Evolutionary conservation across 2,797 vertebrate genomes (phyloP).

Genomic region (Enteromius treurensis): DNA sequence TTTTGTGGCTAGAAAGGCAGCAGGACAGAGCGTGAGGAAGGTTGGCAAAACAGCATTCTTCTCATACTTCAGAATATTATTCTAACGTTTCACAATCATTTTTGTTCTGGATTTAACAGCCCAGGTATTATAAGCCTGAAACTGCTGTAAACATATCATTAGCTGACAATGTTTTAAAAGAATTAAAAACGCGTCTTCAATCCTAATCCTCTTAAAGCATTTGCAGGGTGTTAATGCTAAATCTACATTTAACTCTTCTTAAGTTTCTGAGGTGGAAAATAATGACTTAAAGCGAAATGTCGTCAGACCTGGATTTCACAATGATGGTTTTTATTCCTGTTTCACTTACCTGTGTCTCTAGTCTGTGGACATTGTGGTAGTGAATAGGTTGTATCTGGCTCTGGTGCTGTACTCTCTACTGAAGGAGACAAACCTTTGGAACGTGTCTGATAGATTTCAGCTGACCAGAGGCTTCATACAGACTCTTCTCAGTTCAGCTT

Average conservation of each 20-base stretch:
- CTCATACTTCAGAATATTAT: neutral
- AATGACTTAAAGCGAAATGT: neutral
- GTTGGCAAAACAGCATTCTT: slow-evolving; percentile 68
- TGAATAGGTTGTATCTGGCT: slow-evolving; percentile 85
- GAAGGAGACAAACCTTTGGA: slow-evolving; percentile 90
- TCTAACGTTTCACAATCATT: neutral
- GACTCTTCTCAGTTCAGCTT: slow-evolving; percentile 85
- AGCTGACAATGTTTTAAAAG: neutral
- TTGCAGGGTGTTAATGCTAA: slow-evolving; percentile 15
- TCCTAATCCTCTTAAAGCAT: slow-evolving; percentile 21
- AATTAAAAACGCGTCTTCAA: neutral
- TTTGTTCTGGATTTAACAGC: neutral
- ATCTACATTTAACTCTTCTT: neutral
- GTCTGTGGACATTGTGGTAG: slow-evolving; percentile 76
- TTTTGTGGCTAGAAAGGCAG: slow-evolving; percentile 87
- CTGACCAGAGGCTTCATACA: slow-evolving; percentile 90
- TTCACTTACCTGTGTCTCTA: slow-evolving; percentile 65
- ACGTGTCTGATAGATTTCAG: slow-evolving; percentile 85
- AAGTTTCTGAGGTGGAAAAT: neutral
- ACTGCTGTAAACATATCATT: neutral
- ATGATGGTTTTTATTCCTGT: neutral
- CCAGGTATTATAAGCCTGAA: neutral
- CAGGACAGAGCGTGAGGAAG: slow-evolving; percentile 90
- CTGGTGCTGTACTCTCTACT: slow-evolving; percentile 85
- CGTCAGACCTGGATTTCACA: neutral